These are phyloP conservation scores for Zhengitettix transpicula DNA, from an alignment of 2,888 invertebrate species.

Conservation along the genomic window DNA sequence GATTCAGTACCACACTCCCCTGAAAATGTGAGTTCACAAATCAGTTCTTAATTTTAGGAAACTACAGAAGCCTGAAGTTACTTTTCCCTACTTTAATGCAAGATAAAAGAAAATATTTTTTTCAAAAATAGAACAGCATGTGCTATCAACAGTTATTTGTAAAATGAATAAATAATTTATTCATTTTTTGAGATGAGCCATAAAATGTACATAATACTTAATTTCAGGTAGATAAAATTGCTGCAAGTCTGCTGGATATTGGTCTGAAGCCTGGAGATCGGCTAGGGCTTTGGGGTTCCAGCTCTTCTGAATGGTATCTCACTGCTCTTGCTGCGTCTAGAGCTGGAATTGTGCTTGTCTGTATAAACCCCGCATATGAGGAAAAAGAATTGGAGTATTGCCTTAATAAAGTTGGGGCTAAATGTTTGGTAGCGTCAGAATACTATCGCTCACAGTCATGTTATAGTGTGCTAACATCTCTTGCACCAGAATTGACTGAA, in stretches of 20 bases:
- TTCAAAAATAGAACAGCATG: too few species aligned
- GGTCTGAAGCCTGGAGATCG: conserved; percentile 56
- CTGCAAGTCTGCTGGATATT: conserved; percentile 49
- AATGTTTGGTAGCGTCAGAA: conserved; percentile 46
- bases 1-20: too few species aligned
- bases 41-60: too few species aligned
- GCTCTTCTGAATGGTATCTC: conserved; percentile 58
- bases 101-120: too few species aligned
- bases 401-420: conserved; percentile 50
- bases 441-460: conserved; percentile 47
- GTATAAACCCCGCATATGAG: conserved; percentile 58
- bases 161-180: too few species aligned
- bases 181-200: too few species aligned
- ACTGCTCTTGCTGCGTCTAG: conserved; percentile 52
- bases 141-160: too few species aligned
- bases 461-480: conserved; percentile 38
- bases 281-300: conserved; percentile 67
- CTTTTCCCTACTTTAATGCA: too few species aligned
- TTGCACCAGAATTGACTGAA: conserved; percentile 39
- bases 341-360: conserved; percentile 39
- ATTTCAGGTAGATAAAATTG: conserved; percentile 46
- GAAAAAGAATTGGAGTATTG: conserved; percentile 51
- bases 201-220: too few species aligned
- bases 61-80: too few species aligned
- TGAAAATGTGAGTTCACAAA: too few species aligned